Evolutionary conservation across 2,113 vertebrate species (phyloP).

Genomic region (Synchiropus splendidus): DNA sequence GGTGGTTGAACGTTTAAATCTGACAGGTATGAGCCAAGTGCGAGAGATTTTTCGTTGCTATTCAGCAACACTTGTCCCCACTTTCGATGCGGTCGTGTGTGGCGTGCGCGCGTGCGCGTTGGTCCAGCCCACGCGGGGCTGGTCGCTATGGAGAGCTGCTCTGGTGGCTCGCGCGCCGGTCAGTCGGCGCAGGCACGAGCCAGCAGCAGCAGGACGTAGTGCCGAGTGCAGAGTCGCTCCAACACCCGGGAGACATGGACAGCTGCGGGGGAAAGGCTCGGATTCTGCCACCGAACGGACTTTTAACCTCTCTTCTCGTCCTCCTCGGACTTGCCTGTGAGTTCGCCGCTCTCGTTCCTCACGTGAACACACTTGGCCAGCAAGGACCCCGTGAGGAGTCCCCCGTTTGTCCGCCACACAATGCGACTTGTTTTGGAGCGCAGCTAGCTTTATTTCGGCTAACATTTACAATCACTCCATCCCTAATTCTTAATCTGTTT

Average conservation of each 20-base stretch:
- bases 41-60: too few species aligned
- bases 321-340: conserved; percentile 55
- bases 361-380: not conserved
- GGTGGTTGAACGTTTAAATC: too few species aligned
- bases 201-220: conserved; percentile 11
- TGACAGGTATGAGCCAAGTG: too few species aligned
- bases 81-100: too few species aligned
- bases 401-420: too few species aligned
- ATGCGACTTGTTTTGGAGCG: too few species aligned
- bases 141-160: conserved; percentile 48
- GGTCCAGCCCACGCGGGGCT: conserved; percentile 51
- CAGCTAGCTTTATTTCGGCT: too few species aligned
- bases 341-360: conserved; percentile 21
- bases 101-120: conserved; percentile 5
- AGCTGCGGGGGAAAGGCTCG: conserved; percentile 7
- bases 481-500: too few species aligned
- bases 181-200: conserved; percentile 21
- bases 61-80: too few species aligned
- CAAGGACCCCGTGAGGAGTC: too few species aligned
- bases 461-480: too few species aligned
- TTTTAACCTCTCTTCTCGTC: conserved; percentile 36
- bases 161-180: conserved; percentile 1
- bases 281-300: conserved; percentile 23
- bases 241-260: conserved; percentile 52
- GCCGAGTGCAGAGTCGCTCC: not conserved